These are phyloP conservation scores for Quadroppia sp. DNA, from an alignment of 2,888 invertebrate genomes.

Conservation along the genomic window DNA sequence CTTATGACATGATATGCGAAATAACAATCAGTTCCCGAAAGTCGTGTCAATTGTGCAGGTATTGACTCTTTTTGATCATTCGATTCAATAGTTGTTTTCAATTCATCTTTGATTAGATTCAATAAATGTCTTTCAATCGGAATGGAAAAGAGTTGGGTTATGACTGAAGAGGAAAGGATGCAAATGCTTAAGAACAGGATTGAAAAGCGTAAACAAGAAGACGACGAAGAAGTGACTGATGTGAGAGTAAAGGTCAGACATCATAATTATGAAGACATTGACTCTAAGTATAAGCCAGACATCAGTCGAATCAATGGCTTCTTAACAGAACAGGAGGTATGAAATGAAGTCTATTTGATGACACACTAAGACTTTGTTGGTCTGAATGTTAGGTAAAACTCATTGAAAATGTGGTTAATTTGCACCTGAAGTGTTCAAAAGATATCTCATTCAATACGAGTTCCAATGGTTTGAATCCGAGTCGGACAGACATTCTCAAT, in stretches of 20 bases:
- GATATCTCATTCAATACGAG: neutral
- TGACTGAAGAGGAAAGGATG: conserved; percentile 52
- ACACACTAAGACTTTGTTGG: neutral
- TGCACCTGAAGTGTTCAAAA: conserved; percentile 28
- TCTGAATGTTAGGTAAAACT: conserved; percentile 29
- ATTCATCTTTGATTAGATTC: conserved; percentile 48
- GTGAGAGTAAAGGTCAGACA: neutral
- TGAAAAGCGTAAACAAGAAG: conserved; percentile 48
- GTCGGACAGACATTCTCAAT: conserved; percentile 50
- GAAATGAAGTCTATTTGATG: neutral
- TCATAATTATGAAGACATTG: conserved; percentile 8
- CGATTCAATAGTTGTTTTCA: neutral
- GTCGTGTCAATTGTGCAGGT: conserved; percentile 52
- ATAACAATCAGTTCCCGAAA: conserved; percentile 52
- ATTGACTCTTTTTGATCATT: neutral
- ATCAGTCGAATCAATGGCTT: conserved; percentile 43
- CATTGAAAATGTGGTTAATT: conserved; percentile 39
- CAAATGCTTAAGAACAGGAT: conserved; percentile 49
- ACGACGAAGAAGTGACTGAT: conserved; percentile 41
- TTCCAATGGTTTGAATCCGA: conserved; percentile 45
- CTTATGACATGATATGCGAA: conserved; percentile 51
- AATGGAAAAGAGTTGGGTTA: conserved; percentile 54
- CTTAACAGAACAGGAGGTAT: conserved; percentile 43
- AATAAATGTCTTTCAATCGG: conserved; percentile 53
- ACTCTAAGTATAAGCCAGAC: conserved; percentile 44